These are phyloP conservation scores for Brachypteracias leptosomus DNA, from an alignment of 2,113 vertebrate species.

Conservation along the genomic window DNA sequence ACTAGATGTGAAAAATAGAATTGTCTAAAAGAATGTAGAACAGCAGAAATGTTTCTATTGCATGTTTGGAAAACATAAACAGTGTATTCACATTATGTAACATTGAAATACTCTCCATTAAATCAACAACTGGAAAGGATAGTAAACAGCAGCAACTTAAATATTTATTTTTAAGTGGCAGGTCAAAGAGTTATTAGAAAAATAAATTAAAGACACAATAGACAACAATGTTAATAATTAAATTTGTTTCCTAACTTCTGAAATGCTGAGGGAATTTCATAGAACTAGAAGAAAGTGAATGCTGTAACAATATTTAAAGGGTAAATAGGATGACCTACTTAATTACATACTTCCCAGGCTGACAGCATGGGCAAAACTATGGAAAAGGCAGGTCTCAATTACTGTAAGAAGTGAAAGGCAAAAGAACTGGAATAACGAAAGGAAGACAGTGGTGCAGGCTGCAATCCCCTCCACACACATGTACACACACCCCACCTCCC, in stretches of 20 bases:
- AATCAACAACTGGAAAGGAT: background rate
- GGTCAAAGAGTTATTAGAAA: background rate
- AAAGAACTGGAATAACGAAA: background rate
- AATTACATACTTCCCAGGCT: background rate
- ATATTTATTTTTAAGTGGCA: background rate
- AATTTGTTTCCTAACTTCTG: background rate
- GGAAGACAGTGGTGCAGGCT: background rate
- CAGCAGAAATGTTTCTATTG: background rate
- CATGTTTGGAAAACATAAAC: background rate
- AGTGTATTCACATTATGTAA: background rate
- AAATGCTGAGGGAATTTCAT: background rate
- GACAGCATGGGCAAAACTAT: background rate
- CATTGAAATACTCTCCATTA: background rate
- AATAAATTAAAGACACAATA: background rate
- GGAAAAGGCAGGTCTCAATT: background rate
- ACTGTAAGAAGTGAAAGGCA: background rate
- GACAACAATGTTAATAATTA: background rate
- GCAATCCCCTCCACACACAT: background rate
- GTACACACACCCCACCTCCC: too few relatives aligned
- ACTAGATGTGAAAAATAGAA: background rate
- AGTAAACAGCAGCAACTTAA: background rate
- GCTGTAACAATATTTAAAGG: background rate
- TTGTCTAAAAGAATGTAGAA: background rate
- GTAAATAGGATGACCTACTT: background rate
- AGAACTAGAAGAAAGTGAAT: background rate